Conservation (phyloP, 2,888 invertebrate species). For the Tipula lateralis region DNA sequence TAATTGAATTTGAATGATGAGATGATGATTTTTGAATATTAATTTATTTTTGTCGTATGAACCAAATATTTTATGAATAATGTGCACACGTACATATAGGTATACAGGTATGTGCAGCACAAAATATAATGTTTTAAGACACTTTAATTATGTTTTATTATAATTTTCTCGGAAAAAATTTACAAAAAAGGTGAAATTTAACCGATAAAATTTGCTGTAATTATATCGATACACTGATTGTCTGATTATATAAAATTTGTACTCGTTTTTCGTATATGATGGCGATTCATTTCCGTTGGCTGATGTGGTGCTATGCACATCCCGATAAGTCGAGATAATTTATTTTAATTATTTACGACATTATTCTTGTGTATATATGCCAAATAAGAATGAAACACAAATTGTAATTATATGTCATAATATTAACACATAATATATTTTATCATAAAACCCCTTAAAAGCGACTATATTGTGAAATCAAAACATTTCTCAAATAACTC, state of each 20-base stretch:
- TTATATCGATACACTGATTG: background rate
- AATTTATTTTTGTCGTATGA: background rate
- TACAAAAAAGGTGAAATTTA: conserved; percentile 6
- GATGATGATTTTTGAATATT: conserved; percentile 24
- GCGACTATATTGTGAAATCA: background rate
- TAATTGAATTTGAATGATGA: conserved; percentile 24
- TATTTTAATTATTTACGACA: background rate
- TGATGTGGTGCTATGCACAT: background rate
- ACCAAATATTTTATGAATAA: background rate
- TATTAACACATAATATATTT: background rate
- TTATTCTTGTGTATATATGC: background rate
- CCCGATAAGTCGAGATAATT: background rate
- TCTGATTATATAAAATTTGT: background rate
- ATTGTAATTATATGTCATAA: background rate
- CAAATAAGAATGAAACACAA: too few relatives aligned
- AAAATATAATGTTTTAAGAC: background rate
- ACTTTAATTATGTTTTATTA: background rate
- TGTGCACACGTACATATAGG: background rate
- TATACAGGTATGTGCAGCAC: background rate
- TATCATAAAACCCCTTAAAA: background rate
- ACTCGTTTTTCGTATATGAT: background rate
- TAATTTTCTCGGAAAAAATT: background rate
- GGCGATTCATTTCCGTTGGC: background rate
- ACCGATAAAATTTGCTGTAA: conserved; percentile 7
- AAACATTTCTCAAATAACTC: background rate